phyloP scores from a whole-genome alignment of 2,797 vertebrate genomes.

The Discoglossus pictus region DNA sequence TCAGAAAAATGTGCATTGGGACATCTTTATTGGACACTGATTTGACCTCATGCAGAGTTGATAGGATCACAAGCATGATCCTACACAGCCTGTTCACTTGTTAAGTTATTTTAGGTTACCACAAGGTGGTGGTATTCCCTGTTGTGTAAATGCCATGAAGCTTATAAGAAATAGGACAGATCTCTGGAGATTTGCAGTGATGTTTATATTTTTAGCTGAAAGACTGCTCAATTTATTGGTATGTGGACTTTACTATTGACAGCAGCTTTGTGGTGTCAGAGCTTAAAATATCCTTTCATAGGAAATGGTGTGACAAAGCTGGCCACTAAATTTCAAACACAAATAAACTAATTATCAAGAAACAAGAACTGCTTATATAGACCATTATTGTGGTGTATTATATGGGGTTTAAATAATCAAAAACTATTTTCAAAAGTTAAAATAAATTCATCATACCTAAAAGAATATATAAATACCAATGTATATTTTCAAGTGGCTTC shows the following conservation, averaged over 20 bases:
- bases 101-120: not conserved
- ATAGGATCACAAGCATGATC: constrained; percentile 2
- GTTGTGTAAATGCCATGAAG: constrained; percentile 8
- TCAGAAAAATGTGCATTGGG: constrained; percentile 1
- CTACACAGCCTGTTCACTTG: constrained; percentile 1
- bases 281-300: no score
- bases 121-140: constrained; percentile 11
- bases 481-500: no score
- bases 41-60: constrained; percentile 7
- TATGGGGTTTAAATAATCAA: no score
- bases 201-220: not conserved
- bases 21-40: not conserved
- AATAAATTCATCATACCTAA: no score
- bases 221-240: constrained; percentile 5
- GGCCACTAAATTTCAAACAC: no score
- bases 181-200: constrained; percentile 7
- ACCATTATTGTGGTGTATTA: no score
- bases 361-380: no score
- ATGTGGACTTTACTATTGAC: no score
- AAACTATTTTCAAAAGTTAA: no score
- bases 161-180: not conserved
- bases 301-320: no score
- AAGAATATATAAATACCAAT: no score
- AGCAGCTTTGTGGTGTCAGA: not conserved
- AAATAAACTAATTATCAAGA: no score